Evolutionary conservation across 2,113 vertebrate genomes (phyloP), one percentile per base, ranked within the genome.

Genomic region (Brachyhypopomus gauderio): DNA sequence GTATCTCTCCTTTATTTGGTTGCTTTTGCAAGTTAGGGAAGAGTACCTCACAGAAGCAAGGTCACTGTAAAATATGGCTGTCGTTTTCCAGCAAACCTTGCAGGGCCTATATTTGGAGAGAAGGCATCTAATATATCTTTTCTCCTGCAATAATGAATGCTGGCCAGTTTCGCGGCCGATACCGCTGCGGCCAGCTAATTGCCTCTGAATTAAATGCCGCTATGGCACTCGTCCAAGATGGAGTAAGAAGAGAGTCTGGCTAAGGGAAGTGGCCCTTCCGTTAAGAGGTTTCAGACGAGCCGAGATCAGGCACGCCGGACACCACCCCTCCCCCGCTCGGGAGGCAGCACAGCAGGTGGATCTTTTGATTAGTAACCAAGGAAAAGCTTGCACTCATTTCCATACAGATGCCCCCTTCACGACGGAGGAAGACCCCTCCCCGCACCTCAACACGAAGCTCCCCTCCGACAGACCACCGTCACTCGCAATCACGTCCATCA

Each of bases 331-430:
- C 71, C 27, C 58, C 59, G 64, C 25, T n/a, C 59, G 34, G 72
- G 78, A 20, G 75, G 60, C 75, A 62, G 85, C 91, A 88, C 90
- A 91, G 92, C 93, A 94, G 92, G 92, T 94, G 93, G 91, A 89
- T 88, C 89, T 91, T 93, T 94, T 93, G 91, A 93, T 92, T 93
- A 87, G 89, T 88, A 88, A 90, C 90, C 92, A 89, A 92, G 90
- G 89, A 93, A 93, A 92, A 92, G 91, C 89, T 70, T 70, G 82
- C 80, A 84, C 89, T 90, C 86, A 93, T 93, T 94, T 90, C 85
- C 92, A 93, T 94, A 94, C 93, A 94, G 93, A 94, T 94, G 93
- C 90, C 91, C 89, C 87, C 91, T 91, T 90, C 82, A 90, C 88
- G 41, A 82, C 73, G 85, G 84, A 90, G 87, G 88, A 91, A 90